phyloP scores from a whole-genome alignment of 2,113 vertebrate genomes.

The Melanostigma gelatinosum region DNA sequence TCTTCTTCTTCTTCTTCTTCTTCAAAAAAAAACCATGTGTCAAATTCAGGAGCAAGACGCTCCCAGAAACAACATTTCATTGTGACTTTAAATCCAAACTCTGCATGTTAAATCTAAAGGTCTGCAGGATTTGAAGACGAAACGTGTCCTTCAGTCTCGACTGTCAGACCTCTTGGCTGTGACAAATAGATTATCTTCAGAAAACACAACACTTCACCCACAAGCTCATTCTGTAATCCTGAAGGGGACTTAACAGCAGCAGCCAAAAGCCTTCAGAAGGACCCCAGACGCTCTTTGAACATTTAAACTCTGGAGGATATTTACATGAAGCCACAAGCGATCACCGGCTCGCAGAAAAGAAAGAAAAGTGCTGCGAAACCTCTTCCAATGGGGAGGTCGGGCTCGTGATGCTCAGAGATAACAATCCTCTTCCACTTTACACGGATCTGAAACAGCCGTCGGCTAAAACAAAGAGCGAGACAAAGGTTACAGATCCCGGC shows the following conservation, averaged over 20 bases:
- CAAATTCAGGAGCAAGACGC: slow-evolving; percentile 41
- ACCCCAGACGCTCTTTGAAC: slow-evolving; percentile 19
- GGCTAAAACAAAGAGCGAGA: background rate
- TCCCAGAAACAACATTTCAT: slow-evolving; percentile 15
- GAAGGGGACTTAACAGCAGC: background rate
- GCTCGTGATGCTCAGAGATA: background rate
- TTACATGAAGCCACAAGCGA: slow-evolving; percentile 22
- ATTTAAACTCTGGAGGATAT: slow-evolving; percentile 32
- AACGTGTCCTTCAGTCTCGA: background rate
- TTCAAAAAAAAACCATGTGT: background rate
- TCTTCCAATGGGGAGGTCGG: background rate
- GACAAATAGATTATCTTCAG: slow-evolving; percentile 32
- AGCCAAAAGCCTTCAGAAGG: background rate
- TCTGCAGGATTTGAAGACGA: background rate
- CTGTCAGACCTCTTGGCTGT: slow-evolving; percentile 25
- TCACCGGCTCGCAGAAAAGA: background rate
- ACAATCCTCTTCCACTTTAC: background rate
- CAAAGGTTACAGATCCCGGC: background rate
- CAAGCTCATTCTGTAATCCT: slow-evolving; percentile 6
- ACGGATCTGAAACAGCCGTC: background rate
- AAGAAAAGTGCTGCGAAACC: slow-evolving; percentile 23
- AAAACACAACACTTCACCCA: slow-evolving; percentile 5
- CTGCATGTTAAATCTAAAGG: background rate
- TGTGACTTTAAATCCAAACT: slow-evolving; percentile 42
- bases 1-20: background rate